Base-by-base conservation (phyloP, 1,140 invertebrate species). In the Drosophila gunungcola region DNA sequence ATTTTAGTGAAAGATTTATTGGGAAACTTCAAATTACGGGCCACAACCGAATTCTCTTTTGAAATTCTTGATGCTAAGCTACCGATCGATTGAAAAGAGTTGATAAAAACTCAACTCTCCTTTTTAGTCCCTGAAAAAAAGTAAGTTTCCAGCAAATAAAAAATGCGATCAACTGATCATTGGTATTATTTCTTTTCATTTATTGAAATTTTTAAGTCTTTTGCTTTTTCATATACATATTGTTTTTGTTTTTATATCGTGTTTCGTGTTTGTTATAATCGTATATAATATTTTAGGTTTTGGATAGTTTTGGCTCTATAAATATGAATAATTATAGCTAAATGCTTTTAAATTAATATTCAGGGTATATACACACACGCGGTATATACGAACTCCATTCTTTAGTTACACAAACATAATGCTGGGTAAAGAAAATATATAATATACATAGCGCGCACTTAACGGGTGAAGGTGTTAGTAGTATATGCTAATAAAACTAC, bases 171-270 rank as follows among this genome's bases (percentile, higher is more conserved):
- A 46, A 61, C 21, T 21, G 34, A 49, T 43, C 42, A 49, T 86
- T 86, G 82, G 82, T 86, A 88, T 88, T 88, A 88, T 89, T 73
- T 78, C 75, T 55, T 88, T 89, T 88, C 80, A 88, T 88, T 88
- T 88, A 88, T 88, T 88, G 86, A 88, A 88, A 88, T 83, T 88
- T 88, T 88, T 83, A 88, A 88, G 83, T 88, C 83, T 88, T 88
- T 86, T 88, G 63, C 76, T 80, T 88, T 88, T 72, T 85, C 65
- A 80, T 80, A 84, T 84, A 83, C 80, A 78, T 83, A 83, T 83
- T 57, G 67, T 56, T 86, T 86, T 76, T 70, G 36, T 46, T 78
- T 75, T 57, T 57, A 74, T 80, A 79, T 80, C 16, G 16, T 21
- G 60, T 60, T 76, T 73, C 68, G 63, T 63, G 55, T 78, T 80